Evolutionary conservation across 2,113 vertebrate species (phyloP), one percentile per base, ranked within the genome.

Genomic region (Myiagra hebetior): DNA sequence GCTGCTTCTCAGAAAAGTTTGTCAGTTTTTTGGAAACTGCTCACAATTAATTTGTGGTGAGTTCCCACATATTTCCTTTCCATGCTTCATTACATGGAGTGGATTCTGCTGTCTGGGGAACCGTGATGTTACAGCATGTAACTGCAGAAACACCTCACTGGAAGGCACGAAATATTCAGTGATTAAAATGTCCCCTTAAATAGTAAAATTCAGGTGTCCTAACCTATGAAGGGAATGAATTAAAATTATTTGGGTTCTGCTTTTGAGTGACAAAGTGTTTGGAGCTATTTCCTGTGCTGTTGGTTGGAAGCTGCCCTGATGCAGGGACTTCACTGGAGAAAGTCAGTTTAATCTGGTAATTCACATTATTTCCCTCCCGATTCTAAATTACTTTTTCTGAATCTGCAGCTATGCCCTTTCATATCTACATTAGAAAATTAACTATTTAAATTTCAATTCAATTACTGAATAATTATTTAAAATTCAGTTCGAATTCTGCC

Each of bases 121-220:
- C 42, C 7, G n/a, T 21, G 67, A 14, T 13, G 28, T 3, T 20
- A n/a, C 67, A 75, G 35, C 60, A 72, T 22, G 67, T 7, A 44
- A 50, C 19, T 1, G 7, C 33, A 4, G 67, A 44, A 72, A 74
- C 1, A 28, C 8, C 35, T 22, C 22, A 5, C 35, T 31, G 82
- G 31, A 78, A 94, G 75, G 49, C 64, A 91, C 53, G 20, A 22
- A 68, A 33, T 26, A 68, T 8, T 8, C 12, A 47, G 2, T 9
- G 30, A n/a, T n/a, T 84, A 41, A 74, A 70, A 46, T 17, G 23
- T 22, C 35, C 46, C 26, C 27, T 31, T 22, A 57, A n/a, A 5
- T 0, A 31, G 16, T 5, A 22, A 60, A 64, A 50, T 21, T n/a
- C 47, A 14, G 52, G 3, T 10, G 22, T 46, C 55, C 2, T 1